phyloP scores from a whole-genome alignment of 1,140 invertebrate genomes.

The Drepana arcuata region DNA sequence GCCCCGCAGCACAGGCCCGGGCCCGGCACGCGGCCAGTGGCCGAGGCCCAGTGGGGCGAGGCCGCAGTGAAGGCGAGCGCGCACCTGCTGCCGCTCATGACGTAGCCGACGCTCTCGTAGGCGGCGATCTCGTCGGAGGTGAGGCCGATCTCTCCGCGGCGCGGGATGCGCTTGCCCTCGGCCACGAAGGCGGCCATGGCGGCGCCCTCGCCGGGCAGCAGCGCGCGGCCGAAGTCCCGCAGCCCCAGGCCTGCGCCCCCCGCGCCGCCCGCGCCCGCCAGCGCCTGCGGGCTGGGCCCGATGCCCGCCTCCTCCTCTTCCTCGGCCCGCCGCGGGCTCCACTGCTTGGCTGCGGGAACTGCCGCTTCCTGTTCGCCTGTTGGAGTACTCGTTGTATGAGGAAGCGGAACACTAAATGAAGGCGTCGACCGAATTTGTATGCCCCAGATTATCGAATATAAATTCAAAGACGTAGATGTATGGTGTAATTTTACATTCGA shows the following conservation, averaged over 20 bases:
- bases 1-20: too few species aligned
- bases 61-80: too few species aligned
- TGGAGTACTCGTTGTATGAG: too few species aligned
- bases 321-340: slow-evolving; percentile 8
- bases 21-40: too few species aligned
- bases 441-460: too few species aligned
- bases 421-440: too few species aligned
- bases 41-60: too few species aligned
- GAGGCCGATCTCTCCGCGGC: slow-evolving; percentile 98
- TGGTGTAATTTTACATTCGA: too few species aligned
- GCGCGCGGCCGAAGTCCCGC: slow-evolving; percentile 74
- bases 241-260: slow-evolving; percentile 43
- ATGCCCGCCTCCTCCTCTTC: slow-evolving; percentile 55
- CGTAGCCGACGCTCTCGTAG: slow-evolving; percentile 96
- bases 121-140: slow-evolving; percentile 95
- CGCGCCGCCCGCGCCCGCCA: slow-evolving; percentile 46
- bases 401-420: too few species aligned
- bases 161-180: slow-evolving; percentile 97
- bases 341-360: slow-evolving; percentile 3
- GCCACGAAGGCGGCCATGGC: slow-evolving; percentile 87
- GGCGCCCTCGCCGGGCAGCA: slow-evolving; percentile 48
- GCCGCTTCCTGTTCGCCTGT: slow-evolving; percentile 30
- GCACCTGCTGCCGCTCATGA: slow-evolving; percentile 98
- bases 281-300: too few species aligned
- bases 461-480: too few species aligned